Evolutionary conservation across 2,888 invertebrate species (phyloP).

Genomic region (Megastigmus dorsalis): DNA sequence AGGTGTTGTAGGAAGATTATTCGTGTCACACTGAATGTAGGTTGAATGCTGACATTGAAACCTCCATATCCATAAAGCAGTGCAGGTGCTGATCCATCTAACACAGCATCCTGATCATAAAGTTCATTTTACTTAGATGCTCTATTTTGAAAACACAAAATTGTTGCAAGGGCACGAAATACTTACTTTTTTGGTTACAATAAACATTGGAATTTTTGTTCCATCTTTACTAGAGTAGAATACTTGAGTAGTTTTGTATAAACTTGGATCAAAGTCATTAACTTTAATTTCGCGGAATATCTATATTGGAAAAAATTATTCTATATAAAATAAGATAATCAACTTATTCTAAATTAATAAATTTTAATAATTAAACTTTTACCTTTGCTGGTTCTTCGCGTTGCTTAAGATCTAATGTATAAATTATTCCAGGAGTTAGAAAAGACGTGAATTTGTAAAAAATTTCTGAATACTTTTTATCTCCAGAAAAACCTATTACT

Average conservation of each 20-base stretch:
- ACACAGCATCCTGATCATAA: conserved; percentile 77
- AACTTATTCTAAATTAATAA: conserved; percentile 25
- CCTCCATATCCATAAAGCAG: conserved; percentile 98
- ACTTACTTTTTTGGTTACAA: conserved; percentile 85
- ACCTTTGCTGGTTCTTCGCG: conserved; percentile 74
- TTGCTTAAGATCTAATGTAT: conserved; percentile 86
- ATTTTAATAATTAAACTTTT: conserved; percentile 32
- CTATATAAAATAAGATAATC: conserved; percentile 8
- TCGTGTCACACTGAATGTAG: conserved; percentile 90
- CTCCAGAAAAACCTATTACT: conserved; percentile 88
- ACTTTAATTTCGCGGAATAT: conserved; percentile 90
- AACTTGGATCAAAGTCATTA: conserved; percentile 85
- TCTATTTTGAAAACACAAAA: no score
- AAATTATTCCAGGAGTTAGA: conserved; percentile 91
- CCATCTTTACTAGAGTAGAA: conserved; percentile 96
- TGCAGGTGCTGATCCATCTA: conserved; percentile 86
- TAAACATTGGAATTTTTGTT: conserved; percentile 96
- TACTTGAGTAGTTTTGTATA: conserved; percentile 90
- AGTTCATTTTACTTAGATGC: conserved; percentile 4
- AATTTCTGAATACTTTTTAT: conserved; percentile 89
- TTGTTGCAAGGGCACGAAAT: no score
- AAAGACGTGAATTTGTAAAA: conserved; percentile 97
- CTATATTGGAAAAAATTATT: conserved; percentile 73
- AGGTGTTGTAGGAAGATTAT: conserved; percentile 93
- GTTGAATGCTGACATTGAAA: conserved; percentile 94